Base-by-base conservation (phyloP, 2,797 vertebrate species). In the Anguilla marmorata region DNA sequence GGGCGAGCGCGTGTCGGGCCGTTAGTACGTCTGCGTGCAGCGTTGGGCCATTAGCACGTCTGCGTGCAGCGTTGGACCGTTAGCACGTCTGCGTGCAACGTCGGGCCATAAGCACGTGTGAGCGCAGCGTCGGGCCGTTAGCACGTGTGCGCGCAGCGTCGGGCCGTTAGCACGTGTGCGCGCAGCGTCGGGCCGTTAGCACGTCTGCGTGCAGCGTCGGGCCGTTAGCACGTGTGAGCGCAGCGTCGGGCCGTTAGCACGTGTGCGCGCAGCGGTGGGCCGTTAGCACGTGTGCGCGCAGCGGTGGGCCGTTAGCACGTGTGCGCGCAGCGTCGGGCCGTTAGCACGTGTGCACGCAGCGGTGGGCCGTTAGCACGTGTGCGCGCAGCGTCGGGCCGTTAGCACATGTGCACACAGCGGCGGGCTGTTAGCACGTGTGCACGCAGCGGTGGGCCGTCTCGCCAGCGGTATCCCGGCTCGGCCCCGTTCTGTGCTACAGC, bases 401-500 rank as follows among this genome's bases (percentile, higher is more conserved):
- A 37, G 37, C 37, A 37, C 1, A 2, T 37, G 1, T 27, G 33
- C 3, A 12, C 3, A n/a, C 84, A 58, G 37, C 37, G 37, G 84
- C 37, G 30, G 27, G 50, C 56, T 86, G 50, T 79, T 11, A 56
- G n/a, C 21, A 41, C 37, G 37, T 41, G 37, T 41, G 27, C 6
- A 9, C 6, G 11, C 50, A 7, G 50, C 50, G 11, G 50, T 24
- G 2, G 37, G 37, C 85, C 60, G 2, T 88, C 85, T 89, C 58
- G 66, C 24, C 33, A 86, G 52, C n/a, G 84, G 41, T 37, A 87
- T 16, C 88, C 37, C 24, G 50, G 60, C 63, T 89, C 27, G 0
- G 1, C 21, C 66, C 63, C 37, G 37, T 37, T 37, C 76, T 83
- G 88, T 87, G 30, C 79, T 88, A 88, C 24, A 89, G 24, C 52